Evolutionary conservation across 2,797 vertebrate species (phyloP).

Genomic region (Paratrypauchen microcephalus): DNA sequence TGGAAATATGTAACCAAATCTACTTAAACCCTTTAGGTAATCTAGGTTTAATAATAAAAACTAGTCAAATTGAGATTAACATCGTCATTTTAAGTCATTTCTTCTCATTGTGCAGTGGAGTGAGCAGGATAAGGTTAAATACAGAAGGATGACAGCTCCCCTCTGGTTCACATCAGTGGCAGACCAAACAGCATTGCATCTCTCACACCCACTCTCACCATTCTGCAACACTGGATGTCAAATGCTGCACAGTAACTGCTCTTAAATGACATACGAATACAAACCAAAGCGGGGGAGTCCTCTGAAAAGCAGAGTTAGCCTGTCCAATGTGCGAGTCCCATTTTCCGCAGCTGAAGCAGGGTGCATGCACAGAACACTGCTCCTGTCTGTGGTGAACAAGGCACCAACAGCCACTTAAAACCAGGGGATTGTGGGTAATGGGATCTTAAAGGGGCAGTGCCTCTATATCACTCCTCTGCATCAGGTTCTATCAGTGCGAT

Average conservation of each 20-base stretch:
- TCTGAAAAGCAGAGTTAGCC: constrained; percentile 21
- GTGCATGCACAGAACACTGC: constrained; percentile 31
- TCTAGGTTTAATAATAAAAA: too few species aligned
- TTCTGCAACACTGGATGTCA: constrained; percentile 28
- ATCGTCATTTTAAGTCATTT: background rate
- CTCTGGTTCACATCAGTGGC: constrained; percentile 64
- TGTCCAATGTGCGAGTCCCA: constrained; percentile 39
- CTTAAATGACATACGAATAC: constrained; percentile 33
- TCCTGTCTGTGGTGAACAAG: constrained; percentile 46
- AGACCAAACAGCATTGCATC: constrained; percentile 47
- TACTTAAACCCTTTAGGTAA: too few species aligned
- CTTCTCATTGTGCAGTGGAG: background rate
- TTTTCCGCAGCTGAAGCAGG: constrained; percentile 32
- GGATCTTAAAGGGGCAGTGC: constrained; percentile 70
- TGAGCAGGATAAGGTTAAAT: constrained; percentile 47
- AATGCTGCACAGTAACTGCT: constrained; percentile 7
- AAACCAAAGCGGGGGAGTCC: constrained; percentile 23
- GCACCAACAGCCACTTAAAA: constrained; percentile 60
- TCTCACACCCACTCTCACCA: constrained; percentile 63
- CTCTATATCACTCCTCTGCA: background rate
- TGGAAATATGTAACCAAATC: background rate
- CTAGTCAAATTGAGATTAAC: background rate
- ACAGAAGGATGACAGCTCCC: constrained; percentile 52
- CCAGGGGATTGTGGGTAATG: constrained; percentile 76
- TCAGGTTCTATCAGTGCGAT: background rate